Conservation (phyloP, 2,888 invertebrate genomes). For the Siphlonurus alternatus region DNA sequence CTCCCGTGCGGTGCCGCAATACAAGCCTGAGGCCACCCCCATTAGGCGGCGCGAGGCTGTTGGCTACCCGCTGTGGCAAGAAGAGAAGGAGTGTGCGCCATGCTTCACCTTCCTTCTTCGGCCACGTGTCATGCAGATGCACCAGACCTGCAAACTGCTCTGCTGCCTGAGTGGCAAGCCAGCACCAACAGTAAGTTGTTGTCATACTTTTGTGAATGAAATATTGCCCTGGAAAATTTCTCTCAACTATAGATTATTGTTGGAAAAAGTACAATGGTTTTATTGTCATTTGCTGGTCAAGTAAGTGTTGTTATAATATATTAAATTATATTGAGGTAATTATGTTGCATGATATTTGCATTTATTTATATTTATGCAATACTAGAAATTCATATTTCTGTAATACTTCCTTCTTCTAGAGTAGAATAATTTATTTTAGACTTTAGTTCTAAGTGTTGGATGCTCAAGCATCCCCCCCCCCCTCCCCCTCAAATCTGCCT, state of each 20-base stretch:
- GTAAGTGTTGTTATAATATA: no score
- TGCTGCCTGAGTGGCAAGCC: conserved; percentile 95
- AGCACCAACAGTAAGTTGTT: conserved; percentile 58
- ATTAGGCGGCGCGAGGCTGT: conserved; percentile 63
- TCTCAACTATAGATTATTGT: no score
- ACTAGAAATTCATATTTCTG: not conserved
- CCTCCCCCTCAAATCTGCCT: no score
- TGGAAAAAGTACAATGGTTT: not conserved
- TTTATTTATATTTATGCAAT: no score
- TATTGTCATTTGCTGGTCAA: no score
- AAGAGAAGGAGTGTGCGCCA: conserved; percentile 84
- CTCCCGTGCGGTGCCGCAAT: conserved; percentile 51
- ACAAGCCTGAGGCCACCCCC: conserved; percentile 41
- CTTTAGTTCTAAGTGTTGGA: no score
- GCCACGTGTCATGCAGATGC: conserved; percentile 93
- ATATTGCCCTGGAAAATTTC: no score
- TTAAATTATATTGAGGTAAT: no score
- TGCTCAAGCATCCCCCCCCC: no score
- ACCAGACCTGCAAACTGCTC: conserved; percentile 92
- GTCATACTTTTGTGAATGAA: not conserved
- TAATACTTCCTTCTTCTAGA: not conserved
- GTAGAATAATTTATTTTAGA: not conserved
- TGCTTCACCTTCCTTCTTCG: conserved; percentile 96
- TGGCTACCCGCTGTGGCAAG: conserved; percentile 80
- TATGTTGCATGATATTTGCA: no score